Conservation (phyloP, 2,888 invertebrate genomes). For the Pammene aurita region DNA sequence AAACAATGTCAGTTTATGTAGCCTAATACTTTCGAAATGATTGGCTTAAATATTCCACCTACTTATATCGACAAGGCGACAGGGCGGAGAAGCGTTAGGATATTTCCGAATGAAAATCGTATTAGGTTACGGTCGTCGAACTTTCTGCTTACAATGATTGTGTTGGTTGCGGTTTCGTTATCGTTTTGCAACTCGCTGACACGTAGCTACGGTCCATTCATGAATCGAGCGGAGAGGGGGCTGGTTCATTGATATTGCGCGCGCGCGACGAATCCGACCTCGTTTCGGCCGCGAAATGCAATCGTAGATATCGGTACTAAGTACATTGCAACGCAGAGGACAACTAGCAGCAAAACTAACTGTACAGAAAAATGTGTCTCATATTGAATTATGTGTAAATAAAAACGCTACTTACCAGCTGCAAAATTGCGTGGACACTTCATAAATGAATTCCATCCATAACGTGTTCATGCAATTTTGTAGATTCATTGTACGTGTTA, state of each 20-base stretch:
- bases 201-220: constrained; percentile 74
- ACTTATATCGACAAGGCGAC: constrained; percentile 38
- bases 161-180: constrained; percentile 39
- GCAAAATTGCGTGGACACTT: background rate
- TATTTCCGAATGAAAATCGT: constrained; percentile 30
- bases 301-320: constrained; percentile 59
- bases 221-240: constrained; percentile 58
- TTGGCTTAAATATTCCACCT: constrained; percentile 39
- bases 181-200: constrained; percentile 48
- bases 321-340: constrained; percentile 57
- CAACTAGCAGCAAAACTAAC: background rate
- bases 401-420: background rate
- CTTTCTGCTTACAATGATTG: constrained; percentile 32
- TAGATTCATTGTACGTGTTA: no score
- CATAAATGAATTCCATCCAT: no score
- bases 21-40: constrained; percentile 33
- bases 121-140: constrained; percentile 36
- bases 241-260: constrained; percentile 72
- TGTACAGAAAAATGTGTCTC: background rate
- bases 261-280: constrained; percentile 63
- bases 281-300: constrained; percentile 56
- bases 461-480: no score
- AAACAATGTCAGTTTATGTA: constrained; percentile 25
- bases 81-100: constrained; percentile 37
- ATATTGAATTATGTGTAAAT: background rate